Base-by-base conservation (phyloP, 1,140 invertebrate genomes). In the Tenebrio molitor region DNA sequence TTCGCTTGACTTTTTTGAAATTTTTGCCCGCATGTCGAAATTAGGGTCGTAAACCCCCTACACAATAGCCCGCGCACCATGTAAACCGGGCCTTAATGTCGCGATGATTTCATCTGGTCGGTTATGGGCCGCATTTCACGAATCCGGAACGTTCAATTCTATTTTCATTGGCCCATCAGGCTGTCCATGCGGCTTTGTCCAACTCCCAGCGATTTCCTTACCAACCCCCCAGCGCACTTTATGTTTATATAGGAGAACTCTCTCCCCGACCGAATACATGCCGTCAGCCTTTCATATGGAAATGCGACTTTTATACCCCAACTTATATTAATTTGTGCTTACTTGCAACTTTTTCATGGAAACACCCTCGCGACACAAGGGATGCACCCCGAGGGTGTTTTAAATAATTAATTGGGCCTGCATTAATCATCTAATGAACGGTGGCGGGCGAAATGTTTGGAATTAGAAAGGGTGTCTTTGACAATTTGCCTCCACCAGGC, bases 241-340 rank as follows among this genome's bases (percentile, higher is more conserved):
- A 65, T 66, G 64, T 66, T 66, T 66, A 66, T 66, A 44, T 66
- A 66, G 44, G 42, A 66, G 64, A 21, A 15, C 36, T 39, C 36
- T 58, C 15, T 8, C 50, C 50, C 50, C 50, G 21, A 12, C 50
- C 23, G 50, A 58, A 29, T 58, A 58, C 21, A 58, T 58, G 23
- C 50, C 23, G 33, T 25, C 84, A 67, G 15, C 63, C 64, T 72
- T 72, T 72, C 71, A 72, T 72, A 72, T 72, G 71, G 64, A 67
- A 72, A 72, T 72, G 23, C 33, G 64, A 72, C 36, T 72, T 72
- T 72, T 72, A 34, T 67, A 36, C 41, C 53, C 53, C 39, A 71
- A 71, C 63, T 65, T 71, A 71, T 71, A 71, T 71, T 71, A 71
- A 71, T 71, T 71, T 63, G 39, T 42, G 69, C 69, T 71, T 71